Conservation (phyloP, 2,888 invertebrate genomes). For the Pterostichus madidus region DNA sequence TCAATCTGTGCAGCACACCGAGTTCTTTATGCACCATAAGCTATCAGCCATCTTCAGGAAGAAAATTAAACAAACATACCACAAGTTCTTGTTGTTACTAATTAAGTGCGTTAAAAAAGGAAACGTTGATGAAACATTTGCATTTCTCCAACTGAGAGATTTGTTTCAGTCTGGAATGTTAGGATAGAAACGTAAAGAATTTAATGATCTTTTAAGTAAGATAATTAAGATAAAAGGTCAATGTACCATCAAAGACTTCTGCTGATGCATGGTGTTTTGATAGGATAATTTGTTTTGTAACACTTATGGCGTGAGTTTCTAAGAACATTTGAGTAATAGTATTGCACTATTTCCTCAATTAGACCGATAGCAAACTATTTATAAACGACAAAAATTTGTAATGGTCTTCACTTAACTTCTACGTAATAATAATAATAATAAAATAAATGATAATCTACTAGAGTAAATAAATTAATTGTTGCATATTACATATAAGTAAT, state of each 20-base stretch:
- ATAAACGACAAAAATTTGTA: constrained; percentile 8
- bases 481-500: constrained; percentile 13
- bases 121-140: constrained; percentile 1
- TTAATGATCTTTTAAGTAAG: constrained; percentile 38
- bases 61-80: constrained; percentile 37
- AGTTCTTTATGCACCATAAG: constrained; percentile 38
- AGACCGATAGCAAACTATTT: constrained; percentile 1
- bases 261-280: constrained; percentile 36
- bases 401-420: not conserved
- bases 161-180: not conserved
- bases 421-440: constrained; percentile 30
- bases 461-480: constrained; percentile 12
- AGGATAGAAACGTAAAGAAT: not conserved
- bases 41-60: constrained; percentile 34
- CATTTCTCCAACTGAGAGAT: not conserved
- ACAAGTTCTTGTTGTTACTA: constrained; percentile 9
- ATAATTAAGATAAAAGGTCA: constrained; percentile 42
- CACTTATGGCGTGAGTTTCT: constrained; percentile 21
- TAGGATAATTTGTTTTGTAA: constrained; percentile 48
- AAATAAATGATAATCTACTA: not conserved
- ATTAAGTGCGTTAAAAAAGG: constrained; percentile 20
- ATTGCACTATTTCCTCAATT: constrained; percentile 27
- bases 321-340: constrained; percentile 25
- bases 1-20: constrained; percentile 30
- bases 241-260: constrained; percentile 34